Evolutionary conservation across 2,113 vertebrate species (phyloP).

Genomic region (Trogon surrucura): DNA sequence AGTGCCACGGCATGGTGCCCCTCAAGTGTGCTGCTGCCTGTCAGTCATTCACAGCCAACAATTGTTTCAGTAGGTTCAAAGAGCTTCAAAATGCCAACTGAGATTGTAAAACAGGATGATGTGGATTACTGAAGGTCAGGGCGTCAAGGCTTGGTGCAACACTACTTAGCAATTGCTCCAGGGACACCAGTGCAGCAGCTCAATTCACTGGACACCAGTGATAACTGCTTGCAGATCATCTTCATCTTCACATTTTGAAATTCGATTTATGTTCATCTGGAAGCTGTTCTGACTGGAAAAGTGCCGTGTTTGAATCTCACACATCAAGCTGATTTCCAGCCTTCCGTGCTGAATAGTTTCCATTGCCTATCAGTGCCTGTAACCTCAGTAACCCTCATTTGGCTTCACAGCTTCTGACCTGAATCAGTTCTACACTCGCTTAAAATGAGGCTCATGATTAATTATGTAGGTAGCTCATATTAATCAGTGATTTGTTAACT

Average conservation of each 20-base stretch:
- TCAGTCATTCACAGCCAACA: neutral
- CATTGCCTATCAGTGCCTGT: fast-evolving
- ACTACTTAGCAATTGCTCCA: neutral
- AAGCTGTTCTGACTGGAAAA: neutral
- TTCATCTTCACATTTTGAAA: neutral
- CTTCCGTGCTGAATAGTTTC: neutral
- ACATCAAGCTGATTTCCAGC: neutral
- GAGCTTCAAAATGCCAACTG: fast-evolving
- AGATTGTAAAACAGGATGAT: neutral
- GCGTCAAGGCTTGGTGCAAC: neutral
- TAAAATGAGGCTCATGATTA: constrained; percentile 44
- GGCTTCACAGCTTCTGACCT: neutral
- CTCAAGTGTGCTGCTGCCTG: fast-evolving
- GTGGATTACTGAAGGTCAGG: neutral
- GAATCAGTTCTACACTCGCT: constrained; percentile 19
- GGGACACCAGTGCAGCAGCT: neutral
- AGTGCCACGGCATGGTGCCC: fast-evolving
- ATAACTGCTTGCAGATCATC: neutral
- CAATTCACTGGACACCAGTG: neutral
- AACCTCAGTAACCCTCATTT: neutral
- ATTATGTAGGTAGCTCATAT: constrained; percentile 28
- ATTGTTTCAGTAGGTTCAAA: neutral
- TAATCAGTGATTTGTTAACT: constrained; percentile 60
- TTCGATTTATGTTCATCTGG: neutral
- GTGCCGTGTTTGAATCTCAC: neutral